Evolutionary conservation across 2,888 invertebrate species (phyloP).

Genomic region (Epirrhoe tristata): DNA sequence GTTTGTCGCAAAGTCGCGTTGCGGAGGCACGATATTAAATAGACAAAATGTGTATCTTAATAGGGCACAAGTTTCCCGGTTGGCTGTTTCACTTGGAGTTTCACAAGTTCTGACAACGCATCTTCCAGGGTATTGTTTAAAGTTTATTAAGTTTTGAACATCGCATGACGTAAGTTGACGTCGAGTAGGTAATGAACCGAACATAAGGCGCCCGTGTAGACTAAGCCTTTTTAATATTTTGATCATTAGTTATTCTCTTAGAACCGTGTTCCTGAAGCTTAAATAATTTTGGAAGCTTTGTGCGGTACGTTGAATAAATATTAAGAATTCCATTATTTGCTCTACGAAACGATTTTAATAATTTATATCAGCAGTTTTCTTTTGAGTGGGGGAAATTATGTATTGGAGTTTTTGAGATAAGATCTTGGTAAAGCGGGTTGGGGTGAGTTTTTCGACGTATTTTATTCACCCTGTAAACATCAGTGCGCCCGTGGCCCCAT

Average conservation of each 20-base stretch:
- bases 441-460: constrained; percentile 19
- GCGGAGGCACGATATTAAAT: constrained; percentile 64
- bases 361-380: constrained; percentile 44
- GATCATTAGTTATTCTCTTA: constrained; percentile 49
- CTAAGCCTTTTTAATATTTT: constrained; percentile 52
- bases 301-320: constrained; percentile 41
- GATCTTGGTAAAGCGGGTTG: constrained; percentile 21
- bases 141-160: constrained; percentile 81
- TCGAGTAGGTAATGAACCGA: constrained; percentile 68
- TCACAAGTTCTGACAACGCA: constrained; percentile 79
- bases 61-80: constrained; percentile 69
- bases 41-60: constrained; percentile 74
- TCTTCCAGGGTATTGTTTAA: constrained; percentile 79
- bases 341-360: constrained; percentile 42
- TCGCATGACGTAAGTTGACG: constrained; percentile 75
- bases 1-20: constrained; percentile 45
- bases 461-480: constrained; percentile 26
- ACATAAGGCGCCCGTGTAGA: constrained; percentile 52
- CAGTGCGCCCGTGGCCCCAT: constrained; percentile 17
- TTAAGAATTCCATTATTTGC: constrained; percentile 45
- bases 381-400: constrained; percentile 36
- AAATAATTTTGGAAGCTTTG: constrained; percentile 45
- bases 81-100: constrained; percentile 73
- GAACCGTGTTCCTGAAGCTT: constrained; percentile 41
- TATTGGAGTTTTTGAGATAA: constrained; percentile 31